phyloP scores from a whole-genome alignment of 2,797 vertebrate genomes.

The Aeoliscus strigatus region DNA sequence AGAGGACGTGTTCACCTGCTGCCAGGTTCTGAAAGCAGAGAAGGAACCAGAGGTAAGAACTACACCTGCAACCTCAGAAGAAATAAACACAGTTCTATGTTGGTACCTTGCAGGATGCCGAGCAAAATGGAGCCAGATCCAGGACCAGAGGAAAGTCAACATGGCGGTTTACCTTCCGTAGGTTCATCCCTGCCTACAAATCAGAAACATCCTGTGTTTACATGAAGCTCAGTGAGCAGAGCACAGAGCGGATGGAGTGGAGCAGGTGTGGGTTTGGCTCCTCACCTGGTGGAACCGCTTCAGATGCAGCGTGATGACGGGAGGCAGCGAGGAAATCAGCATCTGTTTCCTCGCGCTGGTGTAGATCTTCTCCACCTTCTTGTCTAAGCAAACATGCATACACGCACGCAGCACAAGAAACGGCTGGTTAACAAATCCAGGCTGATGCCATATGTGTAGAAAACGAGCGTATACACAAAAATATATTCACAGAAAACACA shows the following conservation, averaged over 20 bases:
- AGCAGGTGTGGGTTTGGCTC: not conserved
- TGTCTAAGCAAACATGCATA: slow-evolving; percentile 68
- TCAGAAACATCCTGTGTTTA: slow-evolving; percentile 9
- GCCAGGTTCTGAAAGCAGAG: slow-evolving; percentile 66
- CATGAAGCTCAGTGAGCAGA: not conserved
- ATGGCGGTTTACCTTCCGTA: slow-evolving; percentile 94
- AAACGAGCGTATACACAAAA: too few relatives aligned
- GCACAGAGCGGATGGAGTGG: too few relatives aligned
- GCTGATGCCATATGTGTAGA: too few relatives aligned
- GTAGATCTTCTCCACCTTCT: slow-evolving; percentile 86
- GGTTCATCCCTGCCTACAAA: slow-evolving; percentile 88
- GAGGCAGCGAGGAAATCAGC: slow-evolving; percentile 89
- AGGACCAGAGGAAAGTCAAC: slow-evolving; percentile 91
- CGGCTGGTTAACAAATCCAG: too few relatives aligned
- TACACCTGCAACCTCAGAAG: slow-evolving; percentile 2
- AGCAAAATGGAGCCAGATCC: slow-evolving; percentile 95
- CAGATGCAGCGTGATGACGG: slow-evolving; percentile 90
- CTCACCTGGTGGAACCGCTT: slow-evolving; percentile 97
- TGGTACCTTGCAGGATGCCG: slow-evolving; percentile 88
- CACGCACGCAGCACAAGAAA: slow-evolving; percentile 5
- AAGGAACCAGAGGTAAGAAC: not conserved
- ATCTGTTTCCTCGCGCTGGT: slow-evolving; percentile 95
- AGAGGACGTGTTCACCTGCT: slow-evolving; percentile 82
- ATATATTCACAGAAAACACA: too few relatives aligned
- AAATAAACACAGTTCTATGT: not conserved